Evolutionary conservation across 37 sponge, comb jelly and placozoan genomes (phyloP).

Genomic region (Bolinopsis microptera): DNA sequence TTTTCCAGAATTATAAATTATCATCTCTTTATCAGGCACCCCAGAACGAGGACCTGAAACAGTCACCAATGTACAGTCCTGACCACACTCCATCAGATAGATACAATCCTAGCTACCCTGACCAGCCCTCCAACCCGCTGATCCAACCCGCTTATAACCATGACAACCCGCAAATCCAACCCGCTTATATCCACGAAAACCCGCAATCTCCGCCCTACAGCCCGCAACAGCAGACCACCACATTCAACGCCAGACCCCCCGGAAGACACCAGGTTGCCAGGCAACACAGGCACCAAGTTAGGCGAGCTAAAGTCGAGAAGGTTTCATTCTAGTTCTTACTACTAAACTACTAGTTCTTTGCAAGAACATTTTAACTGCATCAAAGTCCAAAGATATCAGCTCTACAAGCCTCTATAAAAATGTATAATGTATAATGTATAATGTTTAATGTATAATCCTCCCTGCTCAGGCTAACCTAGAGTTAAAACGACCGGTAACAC

Average conservation of each 20-base stretch:
- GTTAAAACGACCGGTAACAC: background rate
- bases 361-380: too few relatives aligned
- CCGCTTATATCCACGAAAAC: background rate
- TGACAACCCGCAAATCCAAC: background rate
- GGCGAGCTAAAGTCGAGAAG: conserved; percentile 22
- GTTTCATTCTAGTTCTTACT: too few relatives aligned
- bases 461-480: conserved; percentile 20
- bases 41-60: background rate
- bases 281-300: background rate
- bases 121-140: background rate
- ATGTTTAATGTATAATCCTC: too few relatives aligned
- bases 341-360: too few relatives aligned
- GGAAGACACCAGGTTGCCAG: conserved; percentile 34
- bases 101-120: background rate
- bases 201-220: background rate
- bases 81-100: background rate
- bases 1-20: too few relatives aligned
- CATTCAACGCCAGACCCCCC: background rate
- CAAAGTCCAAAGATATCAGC: too few relatives aligned
- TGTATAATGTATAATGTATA: too few relatives aligned
- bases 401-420: too few relatives aligned
- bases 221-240: background rate
- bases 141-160: background rate
- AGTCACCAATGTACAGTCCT: background rate
- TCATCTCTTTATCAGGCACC: too few relatives aligned